Evolutionary conservation across 2,888 invertebrate species (phyloP), one percentile per base, ranked within the genome.

Genomic region (Drosophila flavopinicola): DNA sequence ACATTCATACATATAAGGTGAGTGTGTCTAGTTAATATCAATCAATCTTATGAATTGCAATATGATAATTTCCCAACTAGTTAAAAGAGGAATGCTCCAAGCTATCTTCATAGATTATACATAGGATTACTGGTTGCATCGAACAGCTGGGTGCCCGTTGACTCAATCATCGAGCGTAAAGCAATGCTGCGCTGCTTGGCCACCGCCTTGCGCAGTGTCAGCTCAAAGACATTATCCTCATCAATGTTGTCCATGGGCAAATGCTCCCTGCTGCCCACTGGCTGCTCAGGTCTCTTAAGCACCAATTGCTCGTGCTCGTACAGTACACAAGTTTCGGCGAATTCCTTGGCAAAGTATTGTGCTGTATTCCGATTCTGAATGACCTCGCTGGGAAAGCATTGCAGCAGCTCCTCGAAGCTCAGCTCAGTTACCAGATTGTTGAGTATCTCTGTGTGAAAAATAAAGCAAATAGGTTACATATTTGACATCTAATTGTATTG

Each of bases 141-240:
- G 27, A 90, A 91, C 25, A 94, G 87, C 84, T 93, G 93, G 63
- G 93, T 93, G 38, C 93, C 93, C 25, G 93, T 94, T 6, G 93
- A 92, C 72, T 93, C 92, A 39, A 94, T 93, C 90, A 94, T 92
- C 35, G 93, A 92, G 66, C 92, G 92, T 48, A 94, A 91, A 63
- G 94, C 93, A 78, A 93, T 93, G 17, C 94, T 93, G 56, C 94
- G 93, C 80, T 93, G 93, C 30, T 93, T 93, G 63, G 93, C 93
- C 53, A 93, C 93, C 38, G 91, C 91, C 63, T 90, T 90, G 3
- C 91, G 88, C 38, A 91, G 65, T 2, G 90, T 89, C 6, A 91
- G 42, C 64, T 91, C 90, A 44, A 91, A 91, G 0, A 91, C 89
- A 78, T 91, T 91, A 11, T 84, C 85, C 60, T 91, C 91, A 57